Evolutionary conservation across 2,888 invertebrate species (phyloP).

Genomic region (Aromia moschata): DNA sequence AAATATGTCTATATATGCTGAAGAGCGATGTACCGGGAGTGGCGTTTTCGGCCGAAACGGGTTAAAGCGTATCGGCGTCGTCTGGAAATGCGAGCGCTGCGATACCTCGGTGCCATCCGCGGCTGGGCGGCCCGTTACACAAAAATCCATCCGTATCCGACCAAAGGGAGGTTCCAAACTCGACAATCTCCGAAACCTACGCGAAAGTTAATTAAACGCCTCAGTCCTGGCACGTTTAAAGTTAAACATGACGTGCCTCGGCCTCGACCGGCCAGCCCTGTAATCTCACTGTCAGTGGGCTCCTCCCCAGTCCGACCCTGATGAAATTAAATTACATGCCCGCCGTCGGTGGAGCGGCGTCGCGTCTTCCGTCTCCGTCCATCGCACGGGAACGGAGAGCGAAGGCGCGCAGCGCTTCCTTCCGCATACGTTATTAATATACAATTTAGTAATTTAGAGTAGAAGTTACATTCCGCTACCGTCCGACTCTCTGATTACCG

Average conservation of each 20-base stretch:
- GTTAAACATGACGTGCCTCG: conserved; percentile 50
- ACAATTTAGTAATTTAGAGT: conserved; percentile 46
- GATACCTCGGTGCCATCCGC: neutral
- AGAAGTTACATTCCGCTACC: conserved; percentile 56
- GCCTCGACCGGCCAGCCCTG: conserved; percentile 52
- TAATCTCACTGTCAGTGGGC: conserved; percentile 63
- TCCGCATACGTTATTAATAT: conserved; percentile 44
- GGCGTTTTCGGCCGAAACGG: no score
- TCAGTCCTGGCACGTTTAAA: conserved; percentile 53
- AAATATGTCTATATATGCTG: no score
- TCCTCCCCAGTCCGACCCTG: conserved; percentile 63
- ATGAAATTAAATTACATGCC: conserved; percentile 63
- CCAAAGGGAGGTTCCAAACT: conserved; percentile 6
- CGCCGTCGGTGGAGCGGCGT: conserved; percentile 56
- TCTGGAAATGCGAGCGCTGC: neutral
- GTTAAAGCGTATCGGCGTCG: neutral
- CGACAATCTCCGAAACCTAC: conserved; percentile 16
- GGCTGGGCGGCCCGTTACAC: neutral
- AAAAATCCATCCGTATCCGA: neutral
- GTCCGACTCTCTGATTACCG: conserved; percentile 55
- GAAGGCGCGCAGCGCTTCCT: conserved; percentile 18
- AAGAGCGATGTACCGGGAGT: no score
- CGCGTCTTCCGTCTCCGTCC: conserved; percentile 40
- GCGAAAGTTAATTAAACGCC: conserved; percentile 50
- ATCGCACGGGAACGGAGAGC: conserved; percentile 14